Evolutionary conservation across 2,113 vertebrate genomes (phyloP).

Genomic region (Etia nguti): DNA sequence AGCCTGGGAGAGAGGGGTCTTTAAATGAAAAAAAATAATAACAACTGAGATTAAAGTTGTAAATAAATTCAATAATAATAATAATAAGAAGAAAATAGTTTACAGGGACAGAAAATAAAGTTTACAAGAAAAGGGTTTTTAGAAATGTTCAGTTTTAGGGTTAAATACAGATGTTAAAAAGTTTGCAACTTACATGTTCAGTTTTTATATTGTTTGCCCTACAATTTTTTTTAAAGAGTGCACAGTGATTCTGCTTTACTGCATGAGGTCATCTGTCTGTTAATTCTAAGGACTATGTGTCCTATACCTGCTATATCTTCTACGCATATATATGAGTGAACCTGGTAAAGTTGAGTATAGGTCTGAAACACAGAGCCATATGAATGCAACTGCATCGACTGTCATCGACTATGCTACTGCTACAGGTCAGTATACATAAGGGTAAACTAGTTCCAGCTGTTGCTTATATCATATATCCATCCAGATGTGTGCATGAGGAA

Average conservation of each 20-base stretch:
- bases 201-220: too few relatives aligned
- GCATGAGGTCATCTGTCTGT: neutral
- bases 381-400: neutral
- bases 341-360: neutral
- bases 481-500: neutral
- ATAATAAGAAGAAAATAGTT: too few relatives aligned
- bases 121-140: neutral
- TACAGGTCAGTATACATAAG: neutral
- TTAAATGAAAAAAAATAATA: neutral
- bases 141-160: neutral
- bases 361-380: neutral
- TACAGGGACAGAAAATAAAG: too few relatives aligned
- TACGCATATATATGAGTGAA: too few relatives aligned
- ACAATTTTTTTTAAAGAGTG: too few relatives aligned
- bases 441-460: neutral
- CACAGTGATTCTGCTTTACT: neutral
- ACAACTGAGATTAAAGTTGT: neutral
- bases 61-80: neutral
- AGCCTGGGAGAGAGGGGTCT: neutral
- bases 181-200: too few relatives aligned
- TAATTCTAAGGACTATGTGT: too few relatives aligned
- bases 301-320: too few relatives aligned
- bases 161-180: neutral
- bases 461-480: too few relatives aligned
- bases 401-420: neutral